Evolutionary conservation across 2,888 invertebrate species (phyloP).

Genomic region (Callosobruchus maculatus): DNA sequence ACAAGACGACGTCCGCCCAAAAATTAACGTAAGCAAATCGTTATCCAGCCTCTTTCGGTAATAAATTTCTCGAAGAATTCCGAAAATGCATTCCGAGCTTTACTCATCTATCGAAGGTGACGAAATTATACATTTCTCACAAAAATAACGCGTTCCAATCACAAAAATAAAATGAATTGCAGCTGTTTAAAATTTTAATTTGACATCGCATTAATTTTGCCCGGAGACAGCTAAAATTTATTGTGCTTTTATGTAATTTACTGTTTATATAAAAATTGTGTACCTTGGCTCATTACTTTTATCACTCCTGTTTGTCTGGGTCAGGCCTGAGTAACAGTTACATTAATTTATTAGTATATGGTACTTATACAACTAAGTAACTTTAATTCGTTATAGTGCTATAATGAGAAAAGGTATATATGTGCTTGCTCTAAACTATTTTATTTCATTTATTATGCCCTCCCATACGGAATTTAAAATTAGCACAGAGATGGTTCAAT

Average conservation of each 20-base stretch:
- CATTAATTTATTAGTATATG: too few species aligned
- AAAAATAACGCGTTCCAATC: neutral
- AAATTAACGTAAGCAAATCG: too few species aligned
- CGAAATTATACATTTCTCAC: neutral
- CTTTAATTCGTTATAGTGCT: too few species aligned
- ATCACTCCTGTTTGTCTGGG: too few species aligned
- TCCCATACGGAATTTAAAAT: too few species aligned
- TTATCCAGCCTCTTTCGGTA: neutral
- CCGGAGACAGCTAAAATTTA: neutral
- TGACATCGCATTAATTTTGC: conserved; percentile 15
- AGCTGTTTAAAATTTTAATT: conserved; percentile 18
- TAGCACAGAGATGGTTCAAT: too few species aligned
- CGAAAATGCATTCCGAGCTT: neutral
- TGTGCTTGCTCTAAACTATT: too few species aligned
- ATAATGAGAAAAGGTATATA: too few species aligned
- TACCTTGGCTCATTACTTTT: neutral
- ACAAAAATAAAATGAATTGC: conserved; percentile 8
- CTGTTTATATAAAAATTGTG: neutral
- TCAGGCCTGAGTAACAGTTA: too few species aligned
- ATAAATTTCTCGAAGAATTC: neutral
- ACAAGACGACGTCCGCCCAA: neutral
- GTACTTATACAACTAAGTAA: too few species aligned
- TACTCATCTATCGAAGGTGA: neutral
- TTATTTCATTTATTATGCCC: too few species aligned
- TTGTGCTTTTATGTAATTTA: neutral